Percentiles rank a stretch among this genome's conserved stretches.
phyloP scores from a whole-genome alignment of 2,113 vertebrate genomes.

The Cairina moschata region DNA sequence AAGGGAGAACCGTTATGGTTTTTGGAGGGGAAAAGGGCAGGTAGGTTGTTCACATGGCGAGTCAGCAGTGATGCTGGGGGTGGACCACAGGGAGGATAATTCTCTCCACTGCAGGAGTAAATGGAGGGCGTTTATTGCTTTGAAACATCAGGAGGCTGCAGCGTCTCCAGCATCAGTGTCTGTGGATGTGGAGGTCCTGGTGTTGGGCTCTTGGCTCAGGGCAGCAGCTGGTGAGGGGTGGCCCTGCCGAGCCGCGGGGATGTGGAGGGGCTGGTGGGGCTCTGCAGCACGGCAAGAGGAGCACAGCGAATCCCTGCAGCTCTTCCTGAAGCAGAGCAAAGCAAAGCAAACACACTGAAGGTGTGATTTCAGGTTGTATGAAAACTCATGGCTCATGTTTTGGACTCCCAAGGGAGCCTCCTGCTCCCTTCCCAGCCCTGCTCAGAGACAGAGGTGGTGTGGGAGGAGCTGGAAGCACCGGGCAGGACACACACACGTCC shows the following conservation, averaged over 20 bases:
- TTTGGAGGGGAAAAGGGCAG: neutral
- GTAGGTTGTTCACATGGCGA: neutral
- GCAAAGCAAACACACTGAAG: neutral
- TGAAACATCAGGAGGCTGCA: neutral
- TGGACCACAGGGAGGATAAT: neutral
- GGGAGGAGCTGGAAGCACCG: neutral
- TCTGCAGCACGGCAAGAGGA: neutral
- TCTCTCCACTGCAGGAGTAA: neutral
- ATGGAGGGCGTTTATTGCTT: neutral
- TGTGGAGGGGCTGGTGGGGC: neutral
- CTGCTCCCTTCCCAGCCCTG: neutral
- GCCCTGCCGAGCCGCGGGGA: neutral
- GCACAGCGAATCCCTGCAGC: neutral
- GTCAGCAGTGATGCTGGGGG: neutral
- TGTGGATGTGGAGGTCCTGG: neutral
- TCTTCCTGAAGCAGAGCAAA: neutral
- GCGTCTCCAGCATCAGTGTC: neutral
- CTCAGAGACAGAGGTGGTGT: neutral
- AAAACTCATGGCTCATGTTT: neutral
- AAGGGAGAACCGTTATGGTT: fast-evolving
- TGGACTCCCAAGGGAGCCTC: neutral
- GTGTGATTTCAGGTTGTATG: neutral
- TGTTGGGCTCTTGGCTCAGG: neutral
- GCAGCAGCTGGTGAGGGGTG: fast-evolving
- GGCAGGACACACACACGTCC: neutral